A percentile compares a stretch with the other conserved stretches of the same genome.
These are phyloP conservation scores for Zaprionus davidi DNA, from an alignment of 1,140 invertebrate species.

Conservation along the genomic window DNA sequence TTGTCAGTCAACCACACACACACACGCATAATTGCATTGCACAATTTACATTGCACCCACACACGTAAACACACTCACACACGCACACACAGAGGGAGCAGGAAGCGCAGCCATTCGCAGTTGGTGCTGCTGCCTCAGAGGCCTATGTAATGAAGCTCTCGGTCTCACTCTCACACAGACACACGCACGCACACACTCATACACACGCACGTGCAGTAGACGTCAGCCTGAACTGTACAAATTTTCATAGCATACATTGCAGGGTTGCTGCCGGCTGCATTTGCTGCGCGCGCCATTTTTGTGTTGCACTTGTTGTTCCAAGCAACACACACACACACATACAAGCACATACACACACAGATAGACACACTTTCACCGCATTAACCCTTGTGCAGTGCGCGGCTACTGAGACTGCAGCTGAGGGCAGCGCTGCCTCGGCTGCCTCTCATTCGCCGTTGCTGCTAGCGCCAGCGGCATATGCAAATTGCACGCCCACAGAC, in stretches of 20 bases:
- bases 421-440: constrained; percentile 2
- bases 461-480: not conserved
- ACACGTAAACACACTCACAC: not conserved
- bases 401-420: constrained; percentile 4
- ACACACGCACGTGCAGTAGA: constrained; percentile 13
- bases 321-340: constrained; percentile 1
- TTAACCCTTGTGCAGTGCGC: constrained; percentile 22
- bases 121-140: not conserved
- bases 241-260: constrained; percentile 50
- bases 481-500: constrained; percentile 38
- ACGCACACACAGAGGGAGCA: not conserved
- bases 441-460: constrained; percentile 19
- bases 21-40: constrained; percentile 6
- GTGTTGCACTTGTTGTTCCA: constrained; percentile 47
- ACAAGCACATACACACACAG: not conserved
- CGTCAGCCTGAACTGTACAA: not conserved
- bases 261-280: constrained; percentile 44
- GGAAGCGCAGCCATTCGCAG: constrained; percentile 25
- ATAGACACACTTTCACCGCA: not conserved
- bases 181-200: constrained; percentile 2
- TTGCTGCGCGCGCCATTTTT: constrained; percentile 49
- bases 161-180: constrained; percentile 1
- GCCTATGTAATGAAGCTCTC: not conserved
- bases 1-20: not conserved
- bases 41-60: constrained; percentile 16